These are phyloP conservation scores for Sympetrum striolatum DNA, from an alignment of 2,888 invertebrate species.

Conservation along the genomic window DNA sequence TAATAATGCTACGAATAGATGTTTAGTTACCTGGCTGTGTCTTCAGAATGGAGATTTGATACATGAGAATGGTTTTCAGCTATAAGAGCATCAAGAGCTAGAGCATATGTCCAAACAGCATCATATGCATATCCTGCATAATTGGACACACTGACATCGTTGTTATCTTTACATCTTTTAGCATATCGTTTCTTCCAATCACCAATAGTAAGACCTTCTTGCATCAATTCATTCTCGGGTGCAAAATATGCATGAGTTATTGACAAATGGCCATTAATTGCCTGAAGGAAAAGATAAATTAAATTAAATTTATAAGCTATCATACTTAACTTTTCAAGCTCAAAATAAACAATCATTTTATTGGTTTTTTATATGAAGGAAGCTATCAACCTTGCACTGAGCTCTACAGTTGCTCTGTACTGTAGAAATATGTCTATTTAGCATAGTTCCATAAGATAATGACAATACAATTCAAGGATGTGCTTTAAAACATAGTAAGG, in stretches of 20 bases:
- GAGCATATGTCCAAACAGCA: conserved; percentile 81
- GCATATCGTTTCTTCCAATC: conserved; percentile 67
- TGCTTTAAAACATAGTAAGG: too few species aligned
- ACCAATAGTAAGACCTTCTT: conserved; percentile 69
- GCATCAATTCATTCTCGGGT: conserved; percentile 66
- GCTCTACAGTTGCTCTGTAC: too few species aligned
- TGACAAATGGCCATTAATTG: conserved; percentile 76
- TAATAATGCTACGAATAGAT: background rate
- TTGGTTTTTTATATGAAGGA: too few species aligned
- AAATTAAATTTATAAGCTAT: conserved; percentile 52
- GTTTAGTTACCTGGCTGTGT: conserved; percentile 61
- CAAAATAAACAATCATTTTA: too few species aligned
- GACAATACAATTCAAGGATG: too few species aligned
- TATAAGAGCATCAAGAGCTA: conserved; percentile 71
- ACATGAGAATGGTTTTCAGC: conserved; percentile 67
- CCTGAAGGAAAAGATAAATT: conserved; percentile 57
- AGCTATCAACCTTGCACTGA: too few species aligned
- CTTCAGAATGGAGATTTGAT: conserved; percentile 63
- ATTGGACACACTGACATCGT: conserved; percentile 61
- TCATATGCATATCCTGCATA: conserved; percentile 82
- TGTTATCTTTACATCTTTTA: conserved; percentile 51
- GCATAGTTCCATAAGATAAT: too few species aligned
- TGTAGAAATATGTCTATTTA: too few species aligned
- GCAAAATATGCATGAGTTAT: conserved; percentile 74
- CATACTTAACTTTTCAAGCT: too few species aligned